Evolutionary conservation across 2,888 invertebrate genomes (phyloP).

Genomic region (Lasioglossum marginatum): DNA sequence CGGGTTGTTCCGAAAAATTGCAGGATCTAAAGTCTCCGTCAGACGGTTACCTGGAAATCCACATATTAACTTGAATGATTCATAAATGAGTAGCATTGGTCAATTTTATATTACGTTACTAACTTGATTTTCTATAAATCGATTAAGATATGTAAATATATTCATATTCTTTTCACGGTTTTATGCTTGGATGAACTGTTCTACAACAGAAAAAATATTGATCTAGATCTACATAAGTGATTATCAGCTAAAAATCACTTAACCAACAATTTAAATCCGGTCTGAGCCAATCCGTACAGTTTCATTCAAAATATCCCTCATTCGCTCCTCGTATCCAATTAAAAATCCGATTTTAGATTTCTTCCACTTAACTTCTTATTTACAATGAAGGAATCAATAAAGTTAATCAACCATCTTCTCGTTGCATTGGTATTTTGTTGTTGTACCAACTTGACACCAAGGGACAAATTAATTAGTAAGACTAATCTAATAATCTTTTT

Average conservation of each 20-base stretch:
- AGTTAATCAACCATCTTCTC: neutral
- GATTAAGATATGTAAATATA: neutral
- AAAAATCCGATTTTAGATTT: neutral
- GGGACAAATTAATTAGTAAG: too few species aligned
- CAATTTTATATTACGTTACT: neutral
- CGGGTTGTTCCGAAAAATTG: conserved; percentile 87
- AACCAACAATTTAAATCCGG: neutral
- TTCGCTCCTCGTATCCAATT: too few species aligned
- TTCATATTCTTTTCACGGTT: neutral
- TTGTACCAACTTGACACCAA: neutral
- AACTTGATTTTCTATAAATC: neutral
- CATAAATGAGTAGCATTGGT: neutral
- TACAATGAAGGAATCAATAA: neutral
- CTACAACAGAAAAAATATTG: too few species aligned
- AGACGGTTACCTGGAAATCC: conserved; percentile 87
- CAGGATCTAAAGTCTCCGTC: conserved; percentile 87
- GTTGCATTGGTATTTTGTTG: neutral
- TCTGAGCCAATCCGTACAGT: neutral
- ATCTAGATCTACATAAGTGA: too few species aligned
- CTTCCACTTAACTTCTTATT: neutral
- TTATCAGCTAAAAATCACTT: too few species aligned
- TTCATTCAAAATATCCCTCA: neutral
- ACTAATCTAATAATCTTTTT: too few species aligned
- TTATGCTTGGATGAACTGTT: too few species aligned
- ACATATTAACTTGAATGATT: neutral